Evolutionary conservation across 2,797 vertebrate species (phyloP).

Genomic region (Danio kyathit): DNA sequence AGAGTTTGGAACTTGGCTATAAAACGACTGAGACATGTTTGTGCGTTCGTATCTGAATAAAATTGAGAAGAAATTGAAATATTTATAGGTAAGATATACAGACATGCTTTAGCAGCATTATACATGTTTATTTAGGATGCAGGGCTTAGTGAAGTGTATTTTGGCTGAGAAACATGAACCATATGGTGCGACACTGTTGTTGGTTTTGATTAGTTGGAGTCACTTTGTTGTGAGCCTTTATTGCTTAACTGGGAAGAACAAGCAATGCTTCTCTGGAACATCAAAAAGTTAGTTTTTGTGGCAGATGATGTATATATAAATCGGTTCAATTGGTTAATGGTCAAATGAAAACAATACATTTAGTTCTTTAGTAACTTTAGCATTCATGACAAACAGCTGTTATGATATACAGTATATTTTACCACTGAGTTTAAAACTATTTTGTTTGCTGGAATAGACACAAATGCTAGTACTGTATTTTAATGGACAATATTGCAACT

Average conservation of each 20-base stretch:
- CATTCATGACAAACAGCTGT: no score
- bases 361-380: no score
- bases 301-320: no score
- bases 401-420: no score
- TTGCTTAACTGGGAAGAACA: neutral
- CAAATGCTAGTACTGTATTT: no score
- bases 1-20: neutral
- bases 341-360: no score
- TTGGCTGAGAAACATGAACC: slow-evolving; percentile 22
- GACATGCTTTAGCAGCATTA: slow-evolving; percentile 29
- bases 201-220: slow-evolving; percentile 28
- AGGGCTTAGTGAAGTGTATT: neutral
- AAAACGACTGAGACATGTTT: neutral
- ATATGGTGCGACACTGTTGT: slow-evolving; percentile 15
- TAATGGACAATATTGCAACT: no score
- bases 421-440: no score
- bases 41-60: neutral
- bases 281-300: neutral
- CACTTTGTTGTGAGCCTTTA: slow-evolving; percentile 5
- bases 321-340: no score
- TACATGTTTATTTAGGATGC: slow-evolving; percentile 11
- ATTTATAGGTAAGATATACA: slow-evolving; percentile 17
- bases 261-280: neutral
- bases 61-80: slow-evolving; percentile 10
- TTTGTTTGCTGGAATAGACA: no score